Evolutionary conservation across 2,113 vertebrate species (phyloP).

Genomic region (Onychorhynchus coronatus): DNA sequence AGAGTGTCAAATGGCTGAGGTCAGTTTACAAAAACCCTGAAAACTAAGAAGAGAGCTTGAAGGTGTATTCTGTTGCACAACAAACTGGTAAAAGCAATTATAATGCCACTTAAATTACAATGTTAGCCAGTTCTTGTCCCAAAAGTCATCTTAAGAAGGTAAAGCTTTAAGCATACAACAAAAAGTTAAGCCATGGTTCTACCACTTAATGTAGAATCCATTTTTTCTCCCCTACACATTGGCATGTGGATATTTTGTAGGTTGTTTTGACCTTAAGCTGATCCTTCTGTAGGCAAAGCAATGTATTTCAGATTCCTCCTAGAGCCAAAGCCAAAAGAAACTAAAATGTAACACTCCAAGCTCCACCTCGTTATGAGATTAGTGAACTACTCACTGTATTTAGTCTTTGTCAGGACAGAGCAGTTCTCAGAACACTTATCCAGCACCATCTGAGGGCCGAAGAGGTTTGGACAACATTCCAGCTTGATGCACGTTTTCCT

Average conservation of each 20-base stretch:
- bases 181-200: background rate
- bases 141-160: background rate
- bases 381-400: constrained; percentile 88
- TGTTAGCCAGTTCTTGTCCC: background rate
- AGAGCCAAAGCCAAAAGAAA: background rate
- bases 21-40: background rate
- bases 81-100: background rate
- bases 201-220: background rate
- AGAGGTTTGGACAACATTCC: constrained; percentile 96
- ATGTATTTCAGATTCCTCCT: background rate
- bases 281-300: background rate
- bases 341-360: background rate
- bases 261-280: background rate
- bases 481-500: constrained; percentile 94
- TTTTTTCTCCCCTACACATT: background rate
- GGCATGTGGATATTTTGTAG: background rate
- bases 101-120: background rate
- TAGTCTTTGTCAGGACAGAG: constrained; percentile 96
- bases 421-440: constrained; percentile 97
- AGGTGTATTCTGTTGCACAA: background rate
- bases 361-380: background rate
- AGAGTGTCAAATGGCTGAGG: background rate
- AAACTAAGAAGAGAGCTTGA: background rate
- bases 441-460: constrained; percentile 93
- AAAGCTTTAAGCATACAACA: background rate